These are phyloP conservation scores for Nymphalis io DNA, from an alignment of 1,140 invertebrate genomes.

Conservation along the genomic window DNA sequence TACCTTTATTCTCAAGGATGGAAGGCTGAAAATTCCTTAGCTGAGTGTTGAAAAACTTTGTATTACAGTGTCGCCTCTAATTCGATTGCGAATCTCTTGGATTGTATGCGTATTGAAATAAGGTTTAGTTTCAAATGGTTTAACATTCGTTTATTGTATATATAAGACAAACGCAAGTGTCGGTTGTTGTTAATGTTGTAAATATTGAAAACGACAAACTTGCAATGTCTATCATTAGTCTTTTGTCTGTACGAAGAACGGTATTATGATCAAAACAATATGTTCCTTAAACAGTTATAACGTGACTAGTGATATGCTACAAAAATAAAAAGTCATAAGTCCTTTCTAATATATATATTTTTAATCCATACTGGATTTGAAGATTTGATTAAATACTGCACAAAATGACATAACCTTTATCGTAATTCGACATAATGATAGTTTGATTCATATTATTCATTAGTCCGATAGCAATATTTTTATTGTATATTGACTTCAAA, in stretches of 20 bases:
- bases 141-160: background rate
- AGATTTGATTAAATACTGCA: too few relatives aligned
- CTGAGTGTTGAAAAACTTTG: background rate
- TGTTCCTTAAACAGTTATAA: background rate
- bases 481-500: too few relatives aligned
- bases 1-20: background rate
- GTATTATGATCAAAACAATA: slow-evolving; percentile 13
- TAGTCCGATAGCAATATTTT: too few relatives aligned
- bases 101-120: slow-evolving; percentile 5
- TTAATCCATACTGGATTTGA: too few relatives aligned
- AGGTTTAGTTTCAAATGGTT: slow-evolving; percentile 7
- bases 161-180: background rate
- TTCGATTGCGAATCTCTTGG: background rate
- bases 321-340: too few relatives aligned
- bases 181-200: slow-evolving; percentile 27
- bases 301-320: too few relatives aligned
- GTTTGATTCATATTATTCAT: too few relatives aligned
- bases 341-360: too few relatives aligned
- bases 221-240: slow-evolving; percentile 32
- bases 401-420: too few relatives aligned
- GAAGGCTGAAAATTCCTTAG: slow-evolving; percentile 10
- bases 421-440: too few relatives aligned
- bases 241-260: slow-evolving; percentile 19
- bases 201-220: slow-evolving; percentile 32
- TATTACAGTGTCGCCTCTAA: background rate